These are phyloP conservation scores for Cephus rjabovi DNA, from an alignment of 2,888 invertebrate genomes.

Conservation along the genomic window DNA sequence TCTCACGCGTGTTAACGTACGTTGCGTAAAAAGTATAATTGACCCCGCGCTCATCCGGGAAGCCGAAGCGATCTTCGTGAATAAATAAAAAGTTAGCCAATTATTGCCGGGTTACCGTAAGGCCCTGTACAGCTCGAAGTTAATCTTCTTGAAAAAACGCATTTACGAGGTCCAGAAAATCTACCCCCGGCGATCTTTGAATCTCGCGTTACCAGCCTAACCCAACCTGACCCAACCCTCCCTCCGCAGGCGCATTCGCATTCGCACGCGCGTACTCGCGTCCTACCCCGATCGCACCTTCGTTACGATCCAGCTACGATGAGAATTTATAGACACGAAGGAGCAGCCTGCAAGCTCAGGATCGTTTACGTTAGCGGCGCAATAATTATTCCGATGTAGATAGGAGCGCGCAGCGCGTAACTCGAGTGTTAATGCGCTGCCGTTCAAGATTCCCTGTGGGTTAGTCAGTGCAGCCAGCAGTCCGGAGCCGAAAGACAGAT, in stretches of 20 bases:
- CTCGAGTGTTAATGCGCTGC: slow-evolving; percentile 57
- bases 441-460: slow-evolving; percentile 14
- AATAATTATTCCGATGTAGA: slow-evolving; percentile 63
- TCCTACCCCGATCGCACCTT: neutral
- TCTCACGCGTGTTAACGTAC: neutral
- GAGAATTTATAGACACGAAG: neutral
- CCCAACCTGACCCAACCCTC: neutral
- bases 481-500: slow-evolving; percentile 41
- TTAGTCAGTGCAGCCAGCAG: slow-evolving; percentile 21
- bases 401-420: slow-evolving; percentile 51
- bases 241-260: neutral
- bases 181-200: neutral
- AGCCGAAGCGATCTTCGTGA: neutral
- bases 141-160: neutral
- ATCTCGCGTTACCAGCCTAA: neutral
- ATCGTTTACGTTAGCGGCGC: slow-evolving; percentile 44
- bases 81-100: neutral
- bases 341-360: slow-evolving; percentile 23
- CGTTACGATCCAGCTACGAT: neutral
- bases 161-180: neutral
- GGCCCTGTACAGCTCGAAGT: neutral
- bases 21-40: neutral
- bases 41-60: neutral
- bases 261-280: neutral
- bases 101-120: neutral